Evolutionary conservation across 2,888 invertebrate species (phyloP), one percentile per base, ranked within the genome.

Genomic region (Epiblema foenella): DNA sequence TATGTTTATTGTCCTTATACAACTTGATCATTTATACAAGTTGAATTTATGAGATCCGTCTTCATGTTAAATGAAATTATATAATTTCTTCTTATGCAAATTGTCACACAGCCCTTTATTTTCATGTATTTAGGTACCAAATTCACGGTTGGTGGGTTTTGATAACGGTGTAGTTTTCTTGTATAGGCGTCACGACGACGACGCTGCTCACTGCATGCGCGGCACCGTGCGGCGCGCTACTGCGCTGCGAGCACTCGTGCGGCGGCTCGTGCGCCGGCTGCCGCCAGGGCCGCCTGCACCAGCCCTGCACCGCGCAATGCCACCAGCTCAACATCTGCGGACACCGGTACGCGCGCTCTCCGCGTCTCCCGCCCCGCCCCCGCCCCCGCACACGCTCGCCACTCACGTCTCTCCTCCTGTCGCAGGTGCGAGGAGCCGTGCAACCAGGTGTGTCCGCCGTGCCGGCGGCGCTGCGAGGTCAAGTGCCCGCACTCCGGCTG

Each of bases 211-310:
- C 78, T 60, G 80, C 85, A 74, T 95, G 95, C 81, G 65, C 70
- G 1, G 84, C 78, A 72, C 86, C 92, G 12, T 95, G 95, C 81
- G 75, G 66, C 9, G 76, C 60, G 49, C 54, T 74, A 68, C 83
- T 95, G 70, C 83, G 77, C 64, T 95, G 95, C 81, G 84, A 77
- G 0, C 95, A 95, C 84, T 46, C 60, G 29, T 95, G 95, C 81
- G 75, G 75, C 7, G 95, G 95, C 39, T 87, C 89, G 8, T 95
- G 95, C 83, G 89, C 94, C 3, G 74, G 81, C 59, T 96, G 96
- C 83, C 82, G 76, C 46, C 94, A 94, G 79, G 95, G 95, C 52
- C 91, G 95, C 10, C 83, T 96, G 68, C 96, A 96, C 83, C 80
- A 77, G 69, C 85, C 93, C 20, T 96, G 96, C 83, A 75, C 77